These are phyloP conservation scores for Eulithis testata DNA, from an alignment of 2,888 invertebrate genomes.

Conservation along the genomic window DNA sequence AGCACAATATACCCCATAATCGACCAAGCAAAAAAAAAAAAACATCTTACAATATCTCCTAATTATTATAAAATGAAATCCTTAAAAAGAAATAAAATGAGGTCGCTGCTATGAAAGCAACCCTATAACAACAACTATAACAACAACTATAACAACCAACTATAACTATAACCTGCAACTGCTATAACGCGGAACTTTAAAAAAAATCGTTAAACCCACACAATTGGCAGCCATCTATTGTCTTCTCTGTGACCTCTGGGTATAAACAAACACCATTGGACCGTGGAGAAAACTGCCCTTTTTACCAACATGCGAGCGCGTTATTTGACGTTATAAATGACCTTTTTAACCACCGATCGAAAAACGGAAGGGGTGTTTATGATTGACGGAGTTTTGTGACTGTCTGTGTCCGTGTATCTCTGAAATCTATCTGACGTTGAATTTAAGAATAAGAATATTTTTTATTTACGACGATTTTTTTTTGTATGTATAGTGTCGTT, in stretches of 20 bases:
- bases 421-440: too few species aligned
- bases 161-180: too few species aligned
- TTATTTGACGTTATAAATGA: background rate
- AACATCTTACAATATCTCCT: background rate
- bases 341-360: background rate
- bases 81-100: background rate
- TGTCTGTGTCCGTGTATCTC: too few species aligned
- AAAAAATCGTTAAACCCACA: slow-evolving; percentile 21
- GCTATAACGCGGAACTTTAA: slow-evolving; percentile 8
- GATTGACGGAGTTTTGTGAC: too few species aligned
- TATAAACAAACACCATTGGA: slow-evolving; percentile 28
- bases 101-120: background rate
- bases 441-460: too few species aligned
- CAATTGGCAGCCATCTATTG: slow-evolving; percentile 27
- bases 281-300: background rate
- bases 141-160: too few species aligned
- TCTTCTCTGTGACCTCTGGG: slow-evolving; percentile 22
- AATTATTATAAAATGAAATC: background rate
- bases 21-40: background rate
- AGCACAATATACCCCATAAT: too few species aligned
- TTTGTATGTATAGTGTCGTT: too few species aligned
- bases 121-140: too few species aligned
- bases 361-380: too few species aligned
- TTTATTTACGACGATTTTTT: too few species aligned
- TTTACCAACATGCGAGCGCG: background rate